phyloP scores from a whole-genome alignment of 2,888 invertebrate species.

The Leucania comma region DNA sequence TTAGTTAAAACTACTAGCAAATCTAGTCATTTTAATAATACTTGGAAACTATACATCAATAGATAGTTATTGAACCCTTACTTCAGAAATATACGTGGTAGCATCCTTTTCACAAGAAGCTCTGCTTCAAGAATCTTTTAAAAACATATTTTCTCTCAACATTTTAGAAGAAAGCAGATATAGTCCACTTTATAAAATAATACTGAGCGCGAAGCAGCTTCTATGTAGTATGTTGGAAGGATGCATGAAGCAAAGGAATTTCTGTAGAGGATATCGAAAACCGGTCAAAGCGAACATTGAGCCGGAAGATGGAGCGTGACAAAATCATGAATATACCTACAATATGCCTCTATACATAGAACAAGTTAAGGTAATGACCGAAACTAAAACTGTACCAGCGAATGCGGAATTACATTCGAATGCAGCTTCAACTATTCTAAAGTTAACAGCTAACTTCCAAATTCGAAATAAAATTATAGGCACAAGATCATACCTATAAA shows the following conservation, averaged over 20 bases:
- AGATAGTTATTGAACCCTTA: not conserved
- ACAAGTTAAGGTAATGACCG: not conserved
- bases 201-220: conserved; percentile 3
- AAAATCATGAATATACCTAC: conserved; percentile 4
- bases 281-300: conserved; percentile 29
- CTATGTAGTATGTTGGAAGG: conserved; percentile 1
- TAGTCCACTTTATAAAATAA: conserved; percentile 6
- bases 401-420: conserved; percentile 1
- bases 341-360: not conserved
- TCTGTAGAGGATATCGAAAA: conserved; percentile 37
- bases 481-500: too few species aligned
- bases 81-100: not conserved
- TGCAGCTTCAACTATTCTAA: conserved; percentile 1
- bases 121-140: not conserved
- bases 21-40: too few species aligned
- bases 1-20: too few species aligned
- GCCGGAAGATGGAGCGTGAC: conserved; percentile 24
- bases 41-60: too few species aligned
- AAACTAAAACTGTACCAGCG: not conserved
- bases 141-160: not conserved
- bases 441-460: conserved; percentile 13
- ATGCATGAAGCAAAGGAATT: conserved; percentile 25
- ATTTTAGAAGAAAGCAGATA: conserved; percentile 18
- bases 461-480: conserved; percentile 8
- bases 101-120: not conserved